Evolutionary conservation across 2,113 vertebrate genomes (phyloP).

Genomic region (Saguinus midas): DNA sequence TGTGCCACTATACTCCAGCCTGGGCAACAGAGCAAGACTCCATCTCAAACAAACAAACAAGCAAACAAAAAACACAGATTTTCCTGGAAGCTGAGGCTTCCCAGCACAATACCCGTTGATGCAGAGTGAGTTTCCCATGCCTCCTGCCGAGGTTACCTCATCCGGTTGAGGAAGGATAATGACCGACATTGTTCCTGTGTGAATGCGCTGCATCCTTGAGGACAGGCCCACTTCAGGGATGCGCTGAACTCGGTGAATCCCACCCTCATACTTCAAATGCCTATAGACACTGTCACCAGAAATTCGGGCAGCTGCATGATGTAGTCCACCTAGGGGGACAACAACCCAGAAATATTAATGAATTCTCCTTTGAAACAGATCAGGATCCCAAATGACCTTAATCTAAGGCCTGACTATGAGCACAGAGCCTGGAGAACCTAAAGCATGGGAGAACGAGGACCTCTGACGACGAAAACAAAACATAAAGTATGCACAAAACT

Average conservation of each 20-base stretch:
- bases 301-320: conserved; percentile 93
- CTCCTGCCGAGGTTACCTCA: conserved; percentile 84
- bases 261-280: conserved; percentile 93
- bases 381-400: background rate
- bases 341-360: fast-evolving
- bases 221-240: conserved; percentile 95
- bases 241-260: conserved; percentile 94
- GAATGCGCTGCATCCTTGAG: conserved; percentile 96
- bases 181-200: conserved; percentile 95
- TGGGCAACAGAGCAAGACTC: no score
- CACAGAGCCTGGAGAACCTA: background rate
- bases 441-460: background rate
- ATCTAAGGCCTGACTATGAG: background rate
- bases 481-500: background rate
- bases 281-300: conserved; percentile 89
- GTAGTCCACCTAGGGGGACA: conserved; percentile 89
- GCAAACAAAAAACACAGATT: background rate
- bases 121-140: background rate
- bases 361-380: background rate
- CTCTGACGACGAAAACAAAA: background rate
- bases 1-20: no score
- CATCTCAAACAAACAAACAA: no score
- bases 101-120: fast-evolving
- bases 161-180: conserved; percentile 92
- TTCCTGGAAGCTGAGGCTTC: background rate